phyloP scores from a whole-genome alignment of 2,888 invertebrate genomes.

The Dynastes hyllus region DNA sequence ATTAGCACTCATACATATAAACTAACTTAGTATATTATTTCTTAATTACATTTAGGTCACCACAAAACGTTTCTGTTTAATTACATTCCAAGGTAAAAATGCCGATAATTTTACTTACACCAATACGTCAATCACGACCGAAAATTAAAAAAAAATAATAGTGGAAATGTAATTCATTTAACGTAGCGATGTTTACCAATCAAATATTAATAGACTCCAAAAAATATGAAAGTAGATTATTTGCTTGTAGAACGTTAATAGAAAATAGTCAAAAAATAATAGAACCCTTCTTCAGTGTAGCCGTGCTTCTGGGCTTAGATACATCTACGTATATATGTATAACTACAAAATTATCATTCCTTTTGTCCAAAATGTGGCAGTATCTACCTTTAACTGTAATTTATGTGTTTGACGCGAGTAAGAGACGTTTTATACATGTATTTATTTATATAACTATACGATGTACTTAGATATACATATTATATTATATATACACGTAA shows the following conservation, averaged over 20 bases:
- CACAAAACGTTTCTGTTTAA: not conserved
- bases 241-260: not conserved
- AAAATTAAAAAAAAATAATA: not conserved
- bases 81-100: not conserved
- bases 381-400: slow-evolving; percentile 38
- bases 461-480: slow-evolving; percentile 33
- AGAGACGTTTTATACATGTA: slow-evolving; percentile 41
- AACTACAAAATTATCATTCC: not conserved
- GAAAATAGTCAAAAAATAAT: not conserved
- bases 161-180: not conserved
- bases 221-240: not conserved
- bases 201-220: not conserved
- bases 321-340: not conserved
- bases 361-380: slow-evolving; percentile 21
- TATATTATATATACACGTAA: slow-evolving; percentile 32
- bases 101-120: not conserved
- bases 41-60: not conserved
- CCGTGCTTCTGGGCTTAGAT: slow-evolving; percentile 31
- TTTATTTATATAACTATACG: slow-evolving; percentile 42
- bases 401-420: slow-evolving; percentile 36
- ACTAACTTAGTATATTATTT: no score
- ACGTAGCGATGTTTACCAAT: not conserved
- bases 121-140: not conserved
- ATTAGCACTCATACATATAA: no score
- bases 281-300: slow-evolving; percentile 34